Evolutionary conservation across 2,113 vertebrate genomes (phyloP).

Genomic region (Turnix velox): DNA sequence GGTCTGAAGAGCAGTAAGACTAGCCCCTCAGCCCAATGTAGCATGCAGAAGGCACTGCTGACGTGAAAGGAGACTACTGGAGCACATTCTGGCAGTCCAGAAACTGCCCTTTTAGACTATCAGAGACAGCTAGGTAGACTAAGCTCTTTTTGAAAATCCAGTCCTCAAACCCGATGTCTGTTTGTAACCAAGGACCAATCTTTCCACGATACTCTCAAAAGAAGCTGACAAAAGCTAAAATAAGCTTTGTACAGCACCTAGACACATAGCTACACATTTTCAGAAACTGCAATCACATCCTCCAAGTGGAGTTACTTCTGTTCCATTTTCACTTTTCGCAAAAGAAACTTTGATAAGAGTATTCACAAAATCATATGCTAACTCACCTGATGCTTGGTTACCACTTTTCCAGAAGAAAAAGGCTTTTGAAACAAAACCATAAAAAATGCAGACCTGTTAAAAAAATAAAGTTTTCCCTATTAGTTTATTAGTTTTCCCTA

Average conservation of each 20-base stretch:
- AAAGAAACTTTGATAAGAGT: background rate
- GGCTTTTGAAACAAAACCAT: slow-evolving; percentile 98
- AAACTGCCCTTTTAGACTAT: background rate
- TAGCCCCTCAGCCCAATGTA: background rate
- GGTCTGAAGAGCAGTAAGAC: background rate
- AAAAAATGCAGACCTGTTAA: slow-evolving; percentile 85
- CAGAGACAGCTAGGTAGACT: background rate
- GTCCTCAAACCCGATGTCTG: background rate
- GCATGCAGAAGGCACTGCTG: background rate
- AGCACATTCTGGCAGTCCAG: background rate
- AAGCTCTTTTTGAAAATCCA: background rate
- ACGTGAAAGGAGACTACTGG: fast-evolving
- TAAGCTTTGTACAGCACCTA: background rate
- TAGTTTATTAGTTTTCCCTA: no score
- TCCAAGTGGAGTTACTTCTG: background rate
- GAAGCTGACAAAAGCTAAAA: background rate
- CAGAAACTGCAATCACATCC: background rate
- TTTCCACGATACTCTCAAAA: background rate
- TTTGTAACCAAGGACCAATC: background rate
- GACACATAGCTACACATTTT: background rate
- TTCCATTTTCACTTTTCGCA: background rate
- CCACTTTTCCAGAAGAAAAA: slow-evolving; percentile 91
- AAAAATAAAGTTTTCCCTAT: slow-evolving; percentile 22
- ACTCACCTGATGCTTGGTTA: slow-evolving; percentile 90
- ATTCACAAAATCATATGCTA: background rate